A percentile compares a stretch with the other conserved stretches of the same genome.
Conservation (phyloP, 2,113 vertebrate species). For the Baryphthengus martii region DNA sequence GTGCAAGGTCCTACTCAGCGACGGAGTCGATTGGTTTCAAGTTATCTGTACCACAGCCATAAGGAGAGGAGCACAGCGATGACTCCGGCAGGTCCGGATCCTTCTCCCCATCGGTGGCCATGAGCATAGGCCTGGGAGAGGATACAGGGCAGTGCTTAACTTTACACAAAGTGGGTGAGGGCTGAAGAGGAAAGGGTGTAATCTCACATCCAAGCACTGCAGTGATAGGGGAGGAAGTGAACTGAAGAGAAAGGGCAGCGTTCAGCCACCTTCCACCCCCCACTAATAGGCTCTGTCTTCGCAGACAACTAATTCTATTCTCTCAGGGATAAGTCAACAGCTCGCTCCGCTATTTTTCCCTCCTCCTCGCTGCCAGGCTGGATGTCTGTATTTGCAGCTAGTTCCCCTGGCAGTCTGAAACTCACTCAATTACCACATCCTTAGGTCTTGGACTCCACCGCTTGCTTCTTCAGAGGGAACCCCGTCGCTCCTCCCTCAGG, state of each 20-base stretch:
- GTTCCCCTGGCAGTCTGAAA: neutral
- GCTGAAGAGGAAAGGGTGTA: neutral
- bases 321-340: neutral
- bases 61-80: neutral
- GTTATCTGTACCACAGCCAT: neutral
- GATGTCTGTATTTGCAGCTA: neutral
- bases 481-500: neutral
- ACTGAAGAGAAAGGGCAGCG: neutral
- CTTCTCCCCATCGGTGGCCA: neutral
- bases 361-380: neutral
- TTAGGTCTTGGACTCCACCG: neutral
- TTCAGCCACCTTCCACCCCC: slow-evolving; percentile 4
- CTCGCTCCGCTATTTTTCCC: slow-evolving; percentile 25
- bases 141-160: neutral
- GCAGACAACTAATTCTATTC: slow-evolving; percentile 11
- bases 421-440: slow-evolving; percentile 6
- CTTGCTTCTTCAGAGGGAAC: slow-evolving; percentile 19
- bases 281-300: neutral
- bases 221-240: neutral
- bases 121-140: neutral
- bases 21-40: neutral
- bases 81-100: neutral
- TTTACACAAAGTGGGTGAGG: neutral
- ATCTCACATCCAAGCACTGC: neutral
- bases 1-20: neutral